phyloP scores from a whole-genome alignment of 2,888 invertebrate genomes.

The Stenchaetothrips biformis region DNA sequence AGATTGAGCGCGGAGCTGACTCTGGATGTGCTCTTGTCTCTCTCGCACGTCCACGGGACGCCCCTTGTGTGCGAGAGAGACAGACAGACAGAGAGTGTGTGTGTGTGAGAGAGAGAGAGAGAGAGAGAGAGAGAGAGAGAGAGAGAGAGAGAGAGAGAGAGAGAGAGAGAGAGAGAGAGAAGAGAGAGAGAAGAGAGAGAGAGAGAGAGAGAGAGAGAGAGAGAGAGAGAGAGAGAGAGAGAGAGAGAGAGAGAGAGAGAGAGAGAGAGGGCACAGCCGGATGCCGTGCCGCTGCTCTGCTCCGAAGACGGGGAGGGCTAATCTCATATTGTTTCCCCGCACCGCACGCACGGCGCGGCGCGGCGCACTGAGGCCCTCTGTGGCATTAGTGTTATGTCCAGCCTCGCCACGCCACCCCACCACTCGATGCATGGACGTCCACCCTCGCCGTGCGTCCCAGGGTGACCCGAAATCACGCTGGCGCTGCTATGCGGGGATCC shows the following conservation, averaged over 20 bases:
- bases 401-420: neutral
- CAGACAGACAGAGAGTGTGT: too few relatives aligned
- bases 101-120: too few relatives aligned
- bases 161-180: too few relatives aligned
- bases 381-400: neutral
- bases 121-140: too few relatives aligned
- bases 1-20: neutral
- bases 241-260: constrained; percentile 1
- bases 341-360: neutral
- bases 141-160: too few relatives aligned
- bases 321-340: constrained; percentile 15
- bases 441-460: too few relatives aligned
- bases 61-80: neutral
- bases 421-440: too few relatives aligned
- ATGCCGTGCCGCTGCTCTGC: too few relatives aligned
- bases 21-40: neutral
- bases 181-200: neutral
- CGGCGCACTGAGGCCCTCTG: neutral
- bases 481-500: too few relatives aligned
- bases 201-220: constrained; percentile 1
- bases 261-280: neutral
- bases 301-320: neutral
- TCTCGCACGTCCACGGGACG: neutral
- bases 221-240: constrained; percentile 1
- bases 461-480: too few relatives aligned